Conservation (phyloP, 2,113 vertebrate genomes). For the Pungitius pungitius region DNA sequence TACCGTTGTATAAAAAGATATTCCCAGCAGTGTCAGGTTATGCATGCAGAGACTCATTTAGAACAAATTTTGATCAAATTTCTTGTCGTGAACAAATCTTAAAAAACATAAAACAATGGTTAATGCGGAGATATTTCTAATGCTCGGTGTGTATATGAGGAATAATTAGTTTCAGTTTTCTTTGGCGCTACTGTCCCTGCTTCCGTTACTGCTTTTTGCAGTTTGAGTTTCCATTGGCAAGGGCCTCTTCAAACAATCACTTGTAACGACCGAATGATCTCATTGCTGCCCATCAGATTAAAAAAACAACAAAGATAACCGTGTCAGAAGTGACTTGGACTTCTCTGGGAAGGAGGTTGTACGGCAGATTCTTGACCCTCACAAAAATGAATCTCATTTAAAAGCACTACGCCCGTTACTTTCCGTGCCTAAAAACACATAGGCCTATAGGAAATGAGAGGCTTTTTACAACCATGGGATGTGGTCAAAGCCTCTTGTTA, state of each 20-base stretch:
- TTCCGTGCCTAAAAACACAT: conserved; percentile 41
- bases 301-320: conserved; percentile 32
- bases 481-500: conserved; percentile 50
- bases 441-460: conserved; percentile 48
- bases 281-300: conserved; percentile 38
- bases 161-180: conserved; percentile 53
- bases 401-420: conserved; percentile 31
- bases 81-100: conserved; percentile 1
- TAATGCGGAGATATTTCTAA: conserved; percentile 33
- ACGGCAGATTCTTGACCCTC: conserved; percentile 60
- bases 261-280: conserved; percentile 50
- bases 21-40: conserved; percentile 77
- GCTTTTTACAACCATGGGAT: conserved; percentile 51
- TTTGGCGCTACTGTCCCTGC: conserved; percentile 53
- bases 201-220: conserved; percentile 45
- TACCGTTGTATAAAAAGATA: conserved; percentile 71
- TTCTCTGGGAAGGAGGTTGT: conserved; percentile 35
- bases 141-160: conserved; percentile 17
- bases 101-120: neutral
- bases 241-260: conserved; percentile 58
- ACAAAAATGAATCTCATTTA: conserved; percentile 31
- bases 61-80: conserved; percentile 60
- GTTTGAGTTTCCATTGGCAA: conserved; percentile 45
- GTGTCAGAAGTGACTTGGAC: conserved; percentile 23
- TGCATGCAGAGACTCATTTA: conserved; percentile 75